Base-by-base conservation (phyloP, 2,113 vertebrate species). In the Protobothrops mucrosquamatus region DNA sequence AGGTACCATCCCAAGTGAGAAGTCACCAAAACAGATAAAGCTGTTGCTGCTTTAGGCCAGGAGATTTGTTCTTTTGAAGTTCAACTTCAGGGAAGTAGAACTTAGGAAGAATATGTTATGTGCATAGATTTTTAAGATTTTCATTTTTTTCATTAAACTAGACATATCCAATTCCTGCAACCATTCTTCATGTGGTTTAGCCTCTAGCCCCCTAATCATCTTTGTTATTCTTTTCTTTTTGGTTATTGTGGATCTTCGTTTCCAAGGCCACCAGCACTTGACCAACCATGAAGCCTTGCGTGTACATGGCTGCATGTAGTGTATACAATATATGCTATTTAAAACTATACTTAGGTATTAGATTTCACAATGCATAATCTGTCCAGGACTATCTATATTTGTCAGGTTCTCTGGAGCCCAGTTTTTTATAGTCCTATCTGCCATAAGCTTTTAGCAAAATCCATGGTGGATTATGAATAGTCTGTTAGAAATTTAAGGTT, bases 291-390 rank as follows among this genome's bases (percentile, higher is more conserved):
- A 39, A 81, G 34, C 34, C 69, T 39, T 81, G 69, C 6, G 1
- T 3, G 34, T 22, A 43, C 7, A 3, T 81, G 74, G 74, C 34
- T 81, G 7, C 91, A 87, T 95, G 91, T 94, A 93, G 89, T 92
- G 90, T 87, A 26, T 34, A 69, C 4, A 69, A 1, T 69, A 51
- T 51, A 89, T 11, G 24, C 2, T 43, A 48, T 39, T 59, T 39
- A 12, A 52, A 69, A 26, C 18, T 29, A n/a, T 6, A n/a, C 46
- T 51, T 46, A 69, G 46, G 22, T 10, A 51, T 29, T 15, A n/a
- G 39, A 23, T n/a, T 23, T 29, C 18, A 23, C 0, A 0, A 46
- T 55, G 6, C 48, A 61, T 90, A 86, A n/a, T 74, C 5, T 20
- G 10, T 39, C 43, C 89, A 54, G 26, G 18, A 51, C 74, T 85